These are phyloP conservation scores for Palythoa caribaeorum DNA, from an alignment of 92 coral and sea anemone genomes.

Conservation along the genomic window DNA sequence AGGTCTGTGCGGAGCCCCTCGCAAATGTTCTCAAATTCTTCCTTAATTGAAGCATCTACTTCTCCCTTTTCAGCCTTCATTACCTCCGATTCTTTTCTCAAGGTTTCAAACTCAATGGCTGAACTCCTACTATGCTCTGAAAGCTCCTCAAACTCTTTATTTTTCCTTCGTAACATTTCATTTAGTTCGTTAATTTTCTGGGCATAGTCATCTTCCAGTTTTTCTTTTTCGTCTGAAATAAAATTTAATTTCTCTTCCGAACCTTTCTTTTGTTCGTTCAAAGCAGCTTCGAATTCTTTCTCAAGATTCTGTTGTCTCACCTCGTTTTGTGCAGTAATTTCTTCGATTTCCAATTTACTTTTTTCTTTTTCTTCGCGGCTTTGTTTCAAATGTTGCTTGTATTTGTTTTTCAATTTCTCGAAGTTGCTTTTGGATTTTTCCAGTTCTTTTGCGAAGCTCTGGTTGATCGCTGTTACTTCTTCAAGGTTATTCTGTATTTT, in stretches of 20 bases:
- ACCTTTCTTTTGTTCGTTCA: conserved; percentile 34
- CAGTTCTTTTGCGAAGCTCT: conserved; percentile 56
- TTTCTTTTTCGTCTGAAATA: conserved; percentile 36
- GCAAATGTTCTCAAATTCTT: conserved; percentile 67
- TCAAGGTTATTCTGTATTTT: conserved; percentile 26
- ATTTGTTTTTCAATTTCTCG: conserved; percentile 69
- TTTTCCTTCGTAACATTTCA: conserved; percentile 18
- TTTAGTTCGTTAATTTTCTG: conserved; percentile 30
- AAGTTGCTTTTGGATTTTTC: conserved; percentile 72
- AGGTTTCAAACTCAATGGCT: conserved; percentile 41
- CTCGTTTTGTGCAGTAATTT: conserved; percentile 61
- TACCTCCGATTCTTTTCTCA: conserved; percentile 41
- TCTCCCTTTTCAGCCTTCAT: conserved; percentile 55
- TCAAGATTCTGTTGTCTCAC: conserved; percentile 64
- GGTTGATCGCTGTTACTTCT: conserved; percentile 39
- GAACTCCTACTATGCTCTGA: background rate
- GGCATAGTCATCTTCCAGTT: conserved; percentile 30
- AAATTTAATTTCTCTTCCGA: conserved; percentile 35
- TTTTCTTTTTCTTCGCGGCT: conserved; percentile 69
- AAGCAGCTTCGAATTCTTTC: conserved; percentile 52
- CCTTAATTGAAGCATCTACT: conserved; percentile 52
- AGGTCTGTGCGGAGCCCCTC: conserved; percentile 57
- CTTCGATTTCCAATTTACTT: conserved; percentile 58
- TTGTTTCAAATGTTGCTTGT: conserved; percentile 63
- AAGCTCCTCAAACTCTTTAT: conserved; percentile 29